A percentile compares a stretch with the other conserved stretches of the same genome.
Conservation (phyloP, 2,113 vertebrate species). For the Saguinus imperator region DNA sequence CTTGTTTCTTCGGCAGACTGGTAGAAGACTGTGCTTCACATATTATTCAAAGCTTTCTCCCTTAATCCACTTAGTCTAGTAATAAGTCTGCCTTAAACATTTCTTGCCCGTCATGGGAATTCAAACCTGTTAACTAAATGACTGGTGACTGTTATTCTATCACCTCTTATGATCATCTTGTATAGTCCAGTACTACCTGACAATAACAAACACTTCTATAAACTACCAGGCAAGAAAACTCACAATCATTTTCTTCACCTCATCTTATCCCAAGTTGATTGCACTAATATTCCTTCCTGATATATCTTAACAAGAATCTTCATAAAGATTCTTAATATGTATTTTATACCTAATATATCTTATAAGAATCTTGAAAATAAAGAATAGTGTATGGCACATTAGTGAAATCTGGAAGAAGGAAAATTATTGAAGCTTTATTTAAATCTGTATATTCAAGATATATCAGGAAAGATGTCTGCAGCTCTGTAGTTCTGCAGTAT, state of each 20-base stretch:
- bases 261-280: background rate
- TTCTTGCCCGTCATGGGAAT: background rate
- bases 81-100: background rate
- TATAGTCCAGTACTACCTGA: background rate
- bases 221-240: background rate
- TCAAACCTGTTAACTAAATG: background rate
- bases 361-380: background rate
- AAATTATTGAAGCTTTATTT: background rate
- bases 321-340: background rate
- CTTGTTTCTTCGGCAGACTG: background rate
- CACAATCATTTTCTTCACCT: background rate
- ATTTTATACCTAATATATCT: too few species aligned
- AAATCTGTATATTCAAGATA: background rate
- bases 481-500: background rate
- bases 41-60: background rate
- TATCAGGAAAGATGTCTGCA: background rate
- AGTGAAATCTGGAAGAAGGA: background rate
- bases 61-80: background rate
- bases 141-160: too few species aligned
- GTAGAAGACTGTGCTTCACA: background rate
- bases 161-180: background rate
- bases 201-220: background rate
- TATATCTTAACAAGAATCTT: background rate
- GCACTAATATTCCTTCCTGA: background rate
- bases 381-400: background rate